Percentiles rank a stretch among this genome's conserved stretches.
These are phyloP conservation scores for Polyploca ridens DNA, from an alignment of 2,888 invertebrate genomes.

Conservation along the genomic window DNA sequence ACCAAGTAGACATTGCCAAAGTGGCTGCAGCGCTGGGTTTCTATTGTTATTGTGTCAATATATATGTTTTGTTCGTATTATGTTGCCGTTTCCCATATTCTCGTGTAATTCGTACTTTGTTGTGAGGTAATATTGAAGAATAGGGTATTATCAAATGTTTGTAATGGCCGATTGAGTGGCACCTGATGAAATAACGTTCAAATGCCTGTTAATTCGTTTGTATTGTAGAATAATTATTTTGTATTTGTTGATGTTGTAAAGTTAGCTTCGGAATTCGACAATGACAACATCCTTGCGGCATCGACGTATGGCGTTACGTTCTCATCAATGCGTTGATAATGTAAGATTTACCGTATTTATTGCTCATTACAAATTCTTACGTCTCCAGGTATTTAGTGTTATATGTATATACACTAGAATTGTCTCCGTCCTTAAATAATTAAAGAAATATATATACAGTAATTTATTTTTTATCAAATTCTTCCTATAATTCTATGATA, in stretches of 20 bases:
- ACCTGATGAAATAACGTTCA: conserved; percentile 27
- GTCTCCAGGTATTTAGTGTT: no score
- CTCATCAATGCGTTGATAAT: neutral
- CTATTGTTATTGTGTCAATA: conserved; percentile 67
- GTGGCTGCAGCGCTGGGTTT: conserved; percentile 37
- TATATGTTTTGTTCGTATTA: conserved; percentile 54
- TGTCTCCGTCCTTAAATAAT: no score
- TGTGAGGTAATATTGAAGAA: conserved; percentile 63
- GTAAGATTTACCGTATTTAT: no score
- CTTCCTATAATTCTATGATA: no score
- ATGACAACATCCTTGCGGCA: neutral
- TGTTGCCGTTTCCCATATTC: conserved; percentile 64
- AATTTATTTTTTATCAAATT: no score
- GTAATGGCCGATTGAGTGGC: conserved; percentile 54
- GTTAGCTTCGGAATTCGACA: neutral
- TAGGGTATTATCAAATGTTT: conserved; percentile 71
- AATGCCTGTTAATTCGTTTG: conserved; percentile 27
- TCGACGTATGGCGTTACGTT: neutral
- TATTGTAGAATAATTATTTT: conserved; percentile 39
- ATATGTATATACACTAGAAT: no score
- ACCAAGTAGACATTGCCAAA: conserved; percentile 41
- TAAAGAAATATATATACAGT: no score
- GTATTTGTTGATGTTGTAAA: conserved; percentile 27
- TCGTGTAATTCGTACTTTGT: conserved; percentile 38
- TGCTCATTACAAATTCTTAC: no score